A percentile compares a stretch with the other conserved stretches of the same genome.
These are phyloP conservation scores for Fistularia commersonii DNA, from an alignment of 2,797 vertebrate species.

Conservation along the genomic window DNA sequence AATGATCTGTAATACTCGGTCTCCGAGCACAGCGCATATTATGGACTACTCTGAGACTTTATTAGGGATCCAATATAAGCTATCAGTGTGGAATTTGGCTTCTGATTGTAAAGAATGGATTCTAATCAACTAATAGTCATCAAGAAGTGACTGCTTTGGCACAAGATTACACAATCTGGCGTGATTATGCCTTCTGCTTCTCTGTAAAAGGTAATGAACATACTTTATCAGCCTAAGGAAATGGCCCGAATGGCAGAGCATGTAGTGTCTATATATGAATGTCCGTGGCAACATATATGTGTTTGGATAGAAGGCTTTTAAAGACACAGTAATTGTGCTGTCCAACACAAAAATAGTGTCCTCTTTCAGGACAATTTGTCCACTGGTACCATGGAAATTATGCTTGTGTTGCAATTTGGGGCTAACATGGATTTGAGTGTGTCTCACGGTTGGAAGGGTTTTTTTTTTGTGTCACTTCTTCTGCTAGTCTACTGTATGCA, in stretches of 20 bases:
- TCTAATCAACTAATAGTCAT: constrained; percentile 49
- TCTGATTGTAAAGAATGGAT: constrained; percentile 54
- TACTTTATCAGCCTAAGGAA: constrained; percentile 42
- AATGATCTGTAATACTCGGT: constrained; percentile 53
- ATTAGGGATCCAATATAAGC: constrained; percentile 52
- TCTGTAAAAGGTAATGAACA: constrained; percentile 36
- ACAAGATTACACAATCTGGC: constrained; percentile 40
- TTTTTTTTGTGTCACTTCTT: constrained; percentile 24
- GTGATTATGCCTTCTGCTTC: constrained; percentile 32
- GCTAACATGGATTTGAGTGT: constrained; percentile 8
- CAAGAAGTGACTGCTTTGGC: constrained; percentile 33
- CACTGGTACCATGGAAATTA: not conserved
- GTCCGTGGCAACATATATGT: constrained; percentile 4
- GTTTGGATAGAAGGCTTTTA: constrained; percentile 26
- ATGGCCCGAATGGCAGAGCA: constrained; percentile 15
- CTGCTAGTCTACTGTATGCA: constrained; percentile 8
- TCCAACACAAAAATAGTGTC: constrained; percentile 34
- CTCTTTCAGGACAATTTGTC: constrained; percentile 39
- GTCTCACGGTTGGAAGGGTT: not conserved
- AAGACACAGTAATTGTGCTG: constrained; percentile 9
- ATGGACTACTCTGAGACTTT: constrained; percentile 48
- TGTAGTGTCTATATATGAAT: not conserved
- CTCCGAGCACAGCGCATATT: constrained; percentile 23
- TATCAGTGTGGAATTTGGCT: constrained; percentile 30
- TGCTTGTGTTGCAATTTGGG: not conserved